Conservation (phyloP, 1,140 invertebrate species). For the Rhopalosiphum padi region DNA sequence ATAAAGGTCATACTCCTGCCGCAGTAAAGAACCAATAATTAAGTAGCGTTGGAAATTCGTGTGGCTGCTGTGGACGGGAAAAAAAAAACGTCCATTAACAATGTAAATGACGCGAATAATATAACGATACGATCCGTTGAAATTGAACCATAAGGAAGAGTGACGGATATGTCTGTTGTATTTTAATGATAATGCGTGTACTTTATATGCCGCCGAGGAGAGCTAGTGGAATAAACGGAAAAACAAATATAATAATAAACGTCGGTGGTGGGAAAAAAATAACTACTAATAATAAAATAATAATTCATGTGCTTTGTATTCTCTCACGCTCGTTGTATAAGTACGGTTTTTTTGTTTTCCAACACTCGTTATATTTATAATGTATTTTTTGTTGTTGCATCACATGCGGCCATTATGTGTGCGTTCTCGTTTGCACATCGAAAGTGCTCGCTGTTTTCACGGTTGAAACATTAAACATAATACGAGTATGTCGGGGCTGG, state of each 20-base stretch:
- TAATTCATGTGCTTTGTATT: not conserved
- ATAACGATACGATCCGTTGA: not conserved
- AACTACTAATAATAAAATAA: not conserved
- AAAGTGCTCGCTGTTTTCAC: not conserved
- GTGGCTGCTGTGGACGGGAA: not conserved
- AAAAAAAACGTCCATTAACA: not conserved
- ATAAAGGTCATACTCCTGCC: not conserved
- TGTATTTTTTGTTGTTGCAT: not conserved
- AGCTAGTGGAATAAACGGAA: not conserved
- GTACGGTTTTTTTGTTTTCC: not conserved
- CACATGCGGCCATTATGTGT: no score
- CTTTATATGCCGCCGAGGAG: not conserved
- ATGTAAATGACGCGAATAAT: no score
- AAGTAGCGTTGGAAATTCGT: not conserved
- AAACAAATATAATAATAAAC: not conserved
- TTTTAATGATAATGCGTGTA: slow-evolving; percentile 1
- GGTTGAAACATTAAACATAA: not conserved
- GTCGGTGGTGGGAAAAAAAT: not conserved
- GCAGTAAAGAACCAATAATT: not conserved
- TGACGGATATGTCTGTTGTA: not conserved
- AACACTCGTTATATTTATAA: not conserved
- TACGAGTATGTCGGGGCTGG: no score
- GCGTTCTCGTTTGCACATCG: not conserved
- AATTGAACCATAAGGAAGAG: not conserved
- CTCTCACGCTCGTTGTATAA: not conserved